phyloP scores from a whole-genome alignment of 2,797 vertebrate genomes.

The Danio kyathit region DNA sequence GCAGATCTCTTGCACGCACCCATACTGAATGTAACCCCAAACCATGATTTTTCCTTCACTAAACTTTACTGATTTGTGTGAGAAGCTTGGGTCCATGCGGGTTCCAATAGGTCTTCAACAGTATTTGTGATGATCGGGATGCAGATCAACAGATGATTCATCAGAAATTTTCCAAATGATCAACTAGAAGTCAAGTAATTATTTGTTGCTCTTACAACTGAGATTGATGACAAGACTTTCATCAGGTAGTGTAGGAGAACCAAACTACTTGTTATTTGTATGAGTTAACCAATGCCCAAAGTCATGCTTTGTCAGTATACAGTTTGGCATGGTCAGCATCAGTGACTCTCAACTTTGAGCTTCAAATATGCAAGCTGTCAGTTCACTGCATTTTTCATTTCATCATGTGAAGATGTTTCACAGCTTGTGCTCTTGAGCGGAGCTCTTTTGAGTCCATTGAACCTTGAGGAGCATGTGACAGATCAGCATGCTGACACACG shows the following conservation, averaged over 20 bases:
- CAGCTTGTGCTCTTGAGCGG: background rate
- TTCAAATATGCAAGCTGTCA: conserved; percentile 8
- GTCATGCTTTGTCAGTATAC: background rate
- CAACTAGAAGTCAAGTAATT: no score
- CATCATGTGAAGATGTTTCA: conserved; percentile 11
- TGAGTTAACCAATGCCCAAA: background rate
- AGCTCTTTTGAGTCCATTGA: conserved; percentile 57
- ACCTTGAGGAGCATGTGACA: conserved; percentile 74
- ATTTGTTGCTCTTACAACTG: no score
- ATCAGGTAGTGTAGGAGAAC: background rate
- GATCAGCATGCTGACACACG: conserved; percentile 60
- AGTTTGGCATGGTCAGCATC: conserved; percentile 41
- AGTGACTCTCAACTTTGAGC: conserved; percentile 34
- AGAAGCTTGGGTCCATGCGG: no score
- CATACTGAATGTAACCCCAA: no score
- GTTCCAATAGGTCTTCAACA: no score
- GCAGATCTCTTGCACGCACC: no score
- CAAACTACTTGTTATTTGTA: background rate
- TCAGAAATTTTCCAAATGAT: no score
- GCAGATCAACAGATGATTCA: no score
- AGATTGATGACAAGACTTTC: no score
- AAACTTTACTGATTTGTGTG: no score
- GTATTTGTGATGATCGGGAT: no score
- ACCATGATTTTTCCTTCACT: no score
- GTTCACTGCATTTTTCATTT: conserved; percentile 9